A percentile compares a stretch with the other conserved stretches of the same genome.
Evolutionary conservation across 1,140 invertebrate genomes (phyloP).

Genomic region (Eueides isabella): DNA sequence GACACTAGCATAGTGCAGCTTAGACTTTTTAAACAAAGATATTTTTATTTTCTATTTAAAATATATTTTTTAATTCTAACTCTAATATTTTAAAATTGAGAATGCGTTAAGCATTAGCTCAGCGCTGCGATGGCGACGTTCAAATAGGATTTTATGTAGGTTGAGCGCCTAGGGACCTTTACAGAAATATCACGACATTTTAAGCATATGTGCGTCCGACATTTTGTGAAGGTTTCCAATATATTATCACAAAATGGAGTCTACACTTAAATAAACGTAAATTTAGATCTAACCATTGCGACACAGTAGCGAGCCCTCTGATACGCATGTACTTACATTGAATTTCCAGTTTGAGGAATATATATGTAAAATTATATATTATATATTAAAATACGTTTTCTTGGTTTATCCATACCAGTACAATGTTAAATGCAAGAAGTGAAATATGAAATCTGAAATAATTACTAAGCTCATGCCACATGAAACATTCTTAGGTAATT

Average conservation of each 20-base stretch:
- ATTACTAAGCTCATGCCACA: too few relatives aligned
- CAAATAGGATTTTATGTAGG: slow-evolving; percentile 31
- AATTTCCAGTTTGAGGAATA: too few relatives aligned
- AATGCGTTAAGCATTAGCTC: slow-evolving; percentile 20
- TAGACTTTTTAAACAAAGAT: too few relatives aligned
- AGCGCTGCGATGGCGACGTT: not conserved
- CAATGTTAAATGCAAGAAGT: too few relatives aligned
- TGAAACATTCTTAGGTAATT: too few relatives aligned
- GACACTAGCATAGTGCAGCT: too few relatives aligned
- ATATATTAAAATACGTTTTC: too few relatives aligned
- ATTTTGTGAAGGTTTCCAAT: slow-evolving; percentile 49
- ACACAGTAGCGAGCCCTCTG: too few relatives aligned
- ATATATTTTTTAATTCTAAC: slow-evolving; percentile 9
- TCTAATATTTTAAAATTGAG: slow-evolving; percentile 14
- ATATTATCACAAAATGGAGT: slow-evolving; percentile 25
- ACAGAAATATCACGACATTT: slow-evolving; percentile 53
- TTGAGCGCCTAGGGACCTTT: slow-evolving; percentile 36
- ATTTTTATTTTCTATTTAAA: not conserved
- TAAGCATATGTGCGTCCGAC: slow-evolving; percentile 43
- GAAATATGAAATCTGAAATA: too few relatives aligned
- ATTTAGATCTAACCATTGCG: not conserved
- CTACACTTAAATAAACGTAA: slow-evolving; percentile 1
- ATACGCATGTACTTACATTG: too few relatives aligned
- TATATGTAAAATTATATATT: too few relatives aligned
- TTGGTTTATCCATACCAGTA: too few relatives aligned